These are phyloP conservation scores for Hirundo rustica DNA, from an alignment of 2,797 vertebrate genomes.

Conservation along the genomic window DNA sequence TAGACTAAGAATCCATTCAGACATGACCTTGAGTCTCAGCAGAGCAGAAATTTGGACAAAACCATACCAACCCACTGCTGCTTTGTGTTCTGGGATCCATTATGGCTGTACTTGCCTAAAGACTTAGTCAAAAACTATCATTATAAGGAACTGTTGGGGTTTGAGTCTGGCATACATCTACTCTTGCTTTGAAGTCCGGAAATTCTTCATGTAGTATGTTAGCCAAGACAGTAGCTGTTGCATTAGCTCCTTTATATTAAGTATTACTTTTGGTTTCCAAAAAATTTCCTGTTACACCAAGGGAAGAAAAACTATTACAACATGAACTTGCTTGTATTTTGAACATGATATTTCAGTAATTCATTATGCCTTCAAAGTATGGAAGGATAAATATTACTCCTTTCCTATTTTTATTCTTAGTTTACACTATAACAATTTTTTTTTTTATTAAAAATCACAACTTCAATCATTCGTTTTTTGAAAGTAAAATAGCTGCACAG, in stretches of 20 bases:
- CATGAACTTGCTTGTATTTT: not conserved
- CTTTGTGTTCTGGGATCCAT: not conserved
- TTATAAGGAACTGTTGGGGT: not conserved
- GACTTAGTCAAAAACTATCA: not conserved
- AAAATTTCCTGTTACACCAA: not conserved
- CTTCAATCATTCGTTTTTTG: not conserved
- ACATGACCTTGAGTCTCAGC: not conserved
- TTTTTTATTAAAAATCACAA: not conserved
- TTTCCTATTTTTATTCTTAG: not conserved
- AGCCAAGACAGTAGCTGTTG: not conserved
- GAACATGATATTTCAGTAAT: not conserved
- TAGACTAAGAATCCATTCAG: not conserved
- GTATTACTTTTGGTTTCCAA: not conserved
- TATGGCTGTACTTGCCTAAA: not conserved
- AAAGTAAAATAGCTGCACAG: not conserved
- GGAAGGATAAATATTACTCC: not conserved
- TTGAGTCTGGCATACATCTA: not conserved
- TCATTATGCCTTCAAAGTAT: not conserved
- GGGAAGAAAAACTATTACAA: not conserved
- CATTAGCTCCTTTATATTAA: not conserved
- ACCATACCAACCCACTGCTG: accelerated
- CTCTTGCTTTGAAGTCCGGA: not conserved
- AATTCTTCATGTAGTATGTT: not conserved
- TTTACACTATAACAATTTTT: not conserved
- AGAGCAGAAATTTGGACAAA: not conserved